These are phyloP conservation scores for Stomatorhinus ivindoensis DNA, from an alignment of 2,113 vertebrate genomes.

Conservation along the genomic window DNA sequence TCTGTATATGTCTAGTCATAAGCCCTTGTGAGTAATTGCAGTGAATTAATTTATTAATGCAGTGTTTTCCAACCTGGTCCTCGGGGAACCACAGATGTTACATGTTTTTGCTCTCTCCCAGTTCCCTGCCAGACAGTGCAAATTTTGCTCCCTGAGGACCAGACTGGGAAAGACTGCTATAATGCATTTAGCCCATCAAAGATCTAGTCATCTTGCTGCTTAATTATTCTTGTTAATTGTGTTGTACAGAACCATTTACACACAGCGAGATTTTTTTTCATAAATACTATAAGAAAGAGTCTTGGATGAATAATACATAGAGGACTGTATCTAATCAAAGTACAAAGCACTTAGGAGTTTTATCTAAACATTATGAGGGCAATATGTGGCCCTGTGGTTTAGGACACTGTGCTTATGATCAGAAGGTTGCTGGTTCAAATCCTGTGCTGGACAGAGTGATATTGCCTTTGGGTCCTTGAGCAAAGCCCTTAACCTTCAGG, in stretches of 20 bases:
- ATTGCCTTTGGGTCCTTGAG: not conserved
- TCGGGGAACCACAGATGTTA: not conserved
- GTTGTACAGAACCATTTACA: not conserved
- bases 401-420: not conserved
- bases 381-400: not conserved
- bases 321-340: not conserved
- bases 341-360: not conserved
- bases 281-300: not conserved
- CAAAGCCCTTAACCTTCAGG: not conserved
- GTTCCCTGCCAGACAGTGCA: not conserved
- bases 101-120: not conserved
- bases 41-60: conserved; percentile 7
- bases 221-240: not conserved
- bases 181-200: not conserved
- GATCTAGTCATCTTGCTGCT: not conserved
- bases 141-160: not conserved
- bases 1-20: not conserved
- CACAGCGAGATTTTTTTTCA: not conserved
- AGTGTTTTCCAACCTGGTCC: not conserved
- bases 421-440: not conserved
- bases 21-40: not conserved
- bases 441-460: not conserved
- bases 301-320: not conserved
- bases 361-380: not conserved
- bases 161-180: not conserved